phyloP scores from a whole-genome alignment of 2,888 invertebrate species.

The Eutolmus rufibarbis region DNA sequence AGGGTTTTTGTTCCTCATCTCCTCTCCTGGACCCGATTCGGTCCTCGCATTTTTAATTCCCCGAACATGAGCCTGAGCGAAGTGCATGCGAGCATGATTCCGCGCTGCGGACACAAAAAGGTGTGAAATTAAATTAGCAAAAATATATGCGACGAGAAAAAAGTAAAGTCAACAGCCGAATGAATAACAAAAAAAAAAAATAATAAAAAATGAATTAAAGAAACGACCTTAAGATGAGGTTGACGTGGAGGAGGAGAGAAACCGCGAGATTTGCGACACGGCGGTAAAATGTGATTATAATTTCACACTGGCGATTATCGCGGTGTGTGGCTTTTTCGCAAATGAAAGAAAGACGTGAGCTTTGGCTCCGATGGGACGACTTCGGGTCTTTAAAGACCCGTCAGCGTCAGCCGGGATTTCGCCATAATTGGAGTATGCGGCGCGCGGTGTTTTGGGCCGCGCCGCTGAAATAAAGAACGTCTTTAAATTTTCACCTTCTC shows the following conservation, averaged over 20 bases:
- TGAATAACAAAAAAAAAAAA: background rate
- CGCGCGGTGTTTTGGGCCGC: background rate
- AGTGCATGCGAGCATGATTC: conserved; percentile 26
- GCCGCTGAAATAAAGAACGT: background rate
- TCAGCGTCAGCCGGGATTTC: background rate
- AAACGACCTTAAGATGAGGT: background rate
- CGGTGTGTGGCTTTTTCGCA: conserved; percentile 27
- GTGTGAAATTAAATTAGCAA: conserved; percentile 36
- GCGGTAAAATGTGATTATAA: conserved; percentile 32
- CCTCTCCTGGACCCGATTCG: background rate
- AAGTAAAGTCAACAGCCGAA: background rate
- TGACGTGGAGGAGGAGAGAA: background rate
- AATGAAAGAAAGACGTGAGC: conserved; percentile 5
- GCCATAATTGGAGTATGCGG: background rate
- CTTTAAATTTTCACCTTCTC: background rate
- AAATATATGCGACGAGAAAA: background rate
- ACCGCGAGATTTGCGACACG: background rate
- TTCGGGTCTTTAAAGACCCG: background rate
- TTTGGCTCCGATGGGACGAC: background rate
- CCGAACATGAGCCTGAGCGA: background rate
- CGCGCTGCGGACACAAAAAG: background rate
- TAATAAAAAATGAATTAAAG: background rate
- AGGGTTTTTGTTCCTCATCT: background rate
- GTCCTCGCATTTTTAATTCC: conserved; percentile 15
- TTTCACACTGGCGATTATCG: conserved; percentile 28